phyloP scores from a whole-genome alignment of 2,888 invertebrate genomes.

The Cotesia congregata region DNA sequence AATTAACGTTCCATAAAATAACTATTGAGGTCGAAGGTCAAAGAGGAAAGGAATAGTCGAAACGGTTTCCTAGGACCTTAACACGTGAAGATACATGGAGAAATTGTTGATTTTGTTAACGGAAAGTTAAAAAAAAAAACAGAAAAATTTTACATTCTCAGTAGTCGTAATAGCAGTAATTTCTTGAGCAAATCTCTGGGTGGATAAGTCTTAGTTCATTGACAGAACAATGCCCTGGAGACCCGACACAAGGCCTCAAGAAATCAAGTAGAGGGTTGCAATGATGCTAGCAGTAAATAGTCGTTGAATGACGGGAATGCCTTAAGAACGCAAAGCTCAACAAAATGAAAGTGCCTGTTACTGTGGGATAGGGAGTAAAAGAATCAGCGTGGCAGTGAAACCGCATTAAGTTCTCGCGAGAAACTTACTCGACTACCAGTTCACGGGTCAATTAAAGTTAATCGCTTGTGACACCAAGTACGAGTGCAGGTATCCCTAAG shows the following conservation, averaged over 20 bases:
- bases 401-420: conserved; percentile 43
- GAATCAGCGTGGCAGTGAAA: conserved; percentile 46
- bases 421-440: conserved; percentile 44
- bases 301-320: background rate
- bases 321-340: conserved; percentile 4
- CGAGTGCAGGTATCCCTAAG: conserved; percentile 39
- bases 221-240: background rate
- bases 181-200: background rate
- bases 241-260: background rate
- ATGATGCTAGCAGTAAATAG: background rate
- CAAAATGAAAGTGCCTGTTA: conserved; percentile 17
- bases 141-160: too few relatives aligned
- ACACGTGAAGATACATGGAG: too few relatives aligned
- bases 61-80: too few relatives aligned
- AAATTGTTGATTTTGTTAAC: too few relatives aligned
- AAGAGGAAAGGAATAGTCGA: too few relatives aligned
- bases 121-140: too few relatives aligned
- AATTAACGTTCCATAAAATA: too few relatives aligned
- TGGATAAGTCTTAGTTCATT: background rate
- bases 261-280: background rate
- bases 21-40: too few relatives aligned
- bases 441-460: conserved; percentile 50
- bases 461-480: conserved; percentile 48
- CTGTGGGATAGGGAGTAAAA: background rate
- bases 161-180: background rate